phyloP scores from a whole-genome alignment of 2,113 vertebrate genomes.

The Mesitornis unicolor region DNA sequence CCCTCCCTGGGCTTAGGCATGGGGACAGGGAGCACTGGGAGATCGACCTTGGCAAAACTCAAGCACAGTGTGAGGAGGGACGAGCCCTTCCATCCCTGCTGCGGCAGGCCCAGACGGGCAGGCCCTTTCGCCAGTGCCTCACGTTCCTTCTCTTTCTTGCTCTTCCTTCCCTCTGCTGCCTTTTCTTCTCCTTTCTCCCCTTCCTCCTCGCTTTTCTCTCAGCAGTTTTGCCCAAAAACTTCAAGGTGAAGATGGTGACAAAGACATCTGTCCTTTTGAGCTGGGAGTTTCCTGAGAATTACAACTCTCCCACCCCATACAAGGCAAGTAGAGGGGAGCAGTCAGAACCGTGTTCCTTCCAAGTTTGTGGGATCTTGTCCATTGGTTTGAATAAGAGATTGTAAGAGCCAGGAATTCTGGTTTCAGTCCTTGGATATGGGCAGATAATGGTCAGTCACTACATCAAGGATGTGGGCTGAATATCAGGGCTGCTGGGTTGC shows the following conservation, averaged over 20 bases:
- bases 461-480: neutral
- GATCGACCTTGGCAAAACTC: slow-evolving; percentile 1
- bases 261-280: slow-evolving; percentile 91
- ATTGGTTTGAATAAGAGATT: neutral
- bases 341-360: neutral
- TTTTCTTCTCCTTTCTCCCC: slow-evolving; percentile 32
- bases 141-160: neutral
- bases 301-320: slow-evolving; percentile 83
- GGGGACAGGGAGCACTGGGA: slow-evolving; percentile 10
- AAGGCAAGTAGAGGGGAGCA: slow-evolving; percentile 73
- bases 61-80: slow-evolving; percentile 48
- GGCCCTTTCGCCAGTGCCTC: neutral
- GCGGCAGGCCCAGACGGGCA: neutral
- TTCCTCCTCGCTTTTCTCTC: slow-evolving; percentile 58
- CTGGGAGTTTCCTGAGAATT: slow-evolving; percentile 93
- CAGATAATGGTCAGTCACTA: neutral
- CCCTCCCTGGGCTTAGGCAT: neutral
- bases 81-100: neutral
- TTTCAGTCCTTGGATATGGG: neutral
- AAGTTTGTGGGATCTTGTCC: neutral
- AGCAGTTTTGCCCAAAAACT: slow-evolving; percentile 96
- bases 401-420: neutral
- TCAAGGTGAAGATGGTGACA: slow-evolving; percentile 94
- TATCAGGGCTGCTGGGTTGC: neutral
- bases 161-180: slow-evolving; percentile 45